Base-by-base conservation (phyloP, 2,113 vertebrate genomes). In the Aspiorhynchus laticeps region DNA sequence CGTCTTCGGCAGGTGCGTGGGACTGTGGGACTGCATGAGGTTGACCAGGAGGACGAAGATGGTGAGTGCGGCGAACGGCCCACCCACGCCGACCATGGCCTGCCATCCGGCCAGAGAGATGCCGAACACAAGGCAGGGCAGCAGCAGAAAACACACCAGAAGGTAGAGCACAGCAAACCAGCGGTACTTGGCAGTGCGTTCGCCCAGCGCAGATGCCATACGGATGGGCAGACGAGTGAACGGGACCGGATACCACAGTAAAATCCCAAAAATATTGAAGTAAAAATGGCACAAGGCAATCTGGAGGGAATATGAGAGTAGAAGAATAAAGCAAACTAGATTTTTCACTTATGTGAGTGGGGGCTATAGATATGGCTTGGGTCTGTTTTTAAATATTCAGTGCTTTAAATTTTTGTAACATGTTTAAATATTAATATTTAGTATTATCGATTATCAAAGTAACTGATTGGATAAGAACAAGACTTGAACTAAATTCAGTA, bases 221-320 rank as follows among this genome's bases (percentile, higher is more conserved):
- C 90, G 94, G 90, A 97, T 96, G 82, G 97, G 97, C 87, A 98
- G 88, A 53, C 96, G 96, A 0, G 88, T 94, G 90, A 93, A 93
- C 51, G 97, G 97, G 78, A 97, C 79, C 0, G 97, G 97, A 87
- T 97, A 97, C 96, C 96, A 97, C 83, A 97, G 93, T 86, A 97
- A 74, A 91, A 98, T 97, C 51, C 96, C 97, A 0, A 96, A 94
- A 86, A 97, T 94, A 86, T 97, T 97, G 93, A 97, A 98, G 94
- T 97, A 97, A 90, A 98, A 96, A 90, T 97, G 97, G 88, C 97
- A 97, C 84, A 98, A 94, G 21, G 97, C 96, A 0, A 97, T 96
- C 97, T 97, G 91, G 17, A 65, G 86, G 43, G 24, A 71, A 77
- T 10, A 76, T 3, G 3, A 38, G 9, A 59, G 8, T 24, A 41